Evolutionary conservation across 2,888 invertebrate genomes (phyloP), one percentile per base, ranked within the genome.

Genomic region (Erynnis tages): DNA sequence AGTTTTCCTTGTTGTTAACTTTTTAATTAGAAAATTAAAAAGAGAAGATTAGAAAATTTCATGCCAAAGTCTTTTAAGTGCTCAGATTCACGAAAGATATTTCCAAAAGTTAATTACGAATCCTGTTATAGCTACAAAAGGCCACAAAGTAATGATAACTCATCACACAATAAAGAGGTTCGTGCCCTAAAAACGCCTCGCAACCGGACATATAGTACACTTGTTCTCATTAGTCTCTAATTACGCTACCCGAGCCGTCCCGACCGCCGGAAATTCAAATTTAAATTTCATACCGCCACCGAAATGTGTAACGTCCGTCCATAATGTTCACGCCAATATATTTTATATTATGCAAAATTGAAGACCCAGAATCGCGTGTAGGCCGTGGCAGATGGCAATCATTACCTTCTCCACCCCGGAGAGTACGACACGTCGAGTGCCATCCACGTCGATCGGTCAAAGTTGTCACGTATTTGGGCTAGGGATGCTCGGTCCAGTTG

Each of bases 141-240:
- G 57, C 48, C 44, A 37, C 47, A 41, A 43, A 47, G 34, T 55
- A 46, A 57, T 54, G 56, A 57, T 55, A 57, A 49, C 55, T 48
- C 68, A 70, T 73, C 76, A 74, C 72, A 73, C 74, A 78, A 81
- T 79, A 77, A 82, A 77, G 73, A 67, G 62, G 67, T 59, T 59
- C 66, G 63, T 62, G 67, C 65, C 64, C 54, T 67, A 63, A 69
- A 71, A 78, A 67, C 67, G 62, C 68, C 73, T 66, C 71, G 61
- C 74, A 68, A 59, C 62, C 61, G 63, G 68, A 72, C 68, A 65
- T 69, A 67, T 65, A 46, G 73, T 67, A 74, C 71, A 71, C 71
- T 72, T 67, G 79, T 73, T 77, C 85, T 86, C 85, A 86, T 89
- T 88, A 86, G 79, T 71, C 76, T 76, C 81, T 87, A 89, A 89